Percentiles rank a stretch among this genome's conserved stretches.
Conservation (phyloP, 2,113 vertebrate species). For the Rhipidura dahli region DNA sequence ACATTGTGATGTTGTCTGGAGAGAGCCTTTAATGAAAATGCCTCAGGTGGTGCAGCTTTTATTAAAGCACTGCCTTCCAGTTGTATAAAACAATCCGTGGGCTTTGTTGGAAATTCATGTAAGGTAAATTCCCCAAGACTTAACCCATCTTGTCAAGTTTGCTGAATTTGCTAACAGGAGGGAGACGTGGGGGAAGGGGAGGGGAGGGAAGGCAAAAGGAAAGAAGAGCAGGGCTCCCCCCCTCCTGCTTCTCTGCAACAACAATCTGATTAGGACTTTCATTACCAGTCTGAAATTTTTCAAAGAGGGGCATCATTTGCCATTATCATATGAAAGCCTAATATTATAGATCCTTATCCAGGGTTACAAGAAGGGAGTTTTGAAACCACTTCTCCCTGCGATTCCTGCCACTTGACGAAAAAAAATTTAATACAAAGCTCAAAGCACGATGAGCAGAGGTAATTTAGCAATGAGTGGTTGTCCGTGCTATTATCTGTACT, state of each 20-base stretch:
- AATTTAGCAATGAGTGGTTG: slow-evolving; percentile 85
- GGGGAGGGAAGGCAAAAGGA: not conserved
- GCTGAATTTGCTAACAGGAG: slow-evolving; percentile 61
- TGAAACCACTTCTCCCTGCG: slow-evolving; percentile 68
- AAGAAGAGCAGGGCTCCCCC: not conserved
- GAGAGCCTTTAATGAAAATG: slow-evolving; percentile 88
- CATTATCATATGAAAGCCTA: slow-evolving; percentile 83
- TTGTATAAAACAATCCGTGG: slow-evolving; percentile 70
- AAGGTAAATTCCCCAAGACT: slow-evolving; percentile 71
- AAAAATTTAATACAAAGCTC: slow-evolving; percentile 92
- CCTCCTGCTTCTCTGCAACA: slow-evolving; percentile 56
- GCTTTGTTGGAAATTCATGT: slow-evolving; percentile 83
- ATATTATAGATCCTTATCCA: slow-evolving; percentile 80
- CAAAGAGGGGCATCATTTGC: slow-evolving; percentile 75
- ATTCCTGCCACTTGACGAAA: slow-evolving; percentile 85
- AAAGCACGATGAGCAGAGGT: slow-evolving; percentile 81
- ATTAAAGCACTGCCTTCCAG: slow-evolving; percentile 76
- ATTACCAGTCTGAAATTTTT: slow-evolving; percentile 79
- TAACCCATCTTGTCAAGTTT: slow-evolving; percentile 74
- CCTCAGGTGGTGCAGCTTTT: slow-evolving; percentile 84
- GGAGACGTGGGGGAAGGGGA: not conserved
- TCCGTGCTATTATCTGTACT: slow-evolving; percentile 81
- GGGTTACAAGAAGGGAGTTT: slow-evolving; percentile 73
- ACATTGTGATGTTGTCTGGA: slow-evolving; percentile 77
- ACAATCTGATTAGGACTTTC: slow-evolving; percentile 80